Evolutionary conservation across 2,797 vertebrate genomes (phyloP).

Genomic region (Falco columbarius): DNA sequence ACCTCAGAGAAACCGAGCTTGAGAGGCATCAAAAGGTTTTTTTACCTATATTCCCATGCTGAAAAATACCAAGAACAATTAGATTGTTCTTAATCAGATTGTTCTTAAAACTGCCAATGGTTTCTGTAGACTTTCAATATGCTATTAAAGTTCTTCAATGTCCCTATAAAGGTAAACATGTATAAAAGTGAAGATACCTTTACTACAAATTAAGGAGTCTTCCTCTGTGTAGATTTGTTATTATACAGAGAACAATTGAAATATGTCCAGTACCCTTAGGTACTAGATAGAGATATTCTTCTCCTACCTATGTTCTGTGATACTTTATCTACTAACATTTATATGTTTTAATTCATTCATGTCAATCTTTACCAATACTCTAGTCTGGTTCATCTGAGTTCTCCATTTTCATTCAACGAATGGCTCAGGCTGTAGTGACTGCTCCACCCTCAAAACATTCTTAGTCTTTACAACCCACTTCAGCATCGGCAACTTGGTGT

Average conservation of each 20-base stretch:
- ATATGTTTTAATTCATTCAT: background rate
- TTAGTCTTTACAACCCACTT: background rate
- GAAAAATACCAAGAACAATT: background rate
- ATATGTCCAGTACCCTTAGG: background rate
- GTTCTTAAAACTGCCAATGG: background rate
- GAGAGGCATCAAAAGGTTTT: background rate
- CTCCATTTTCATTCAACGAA: background rate
- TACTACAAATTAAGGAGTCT: background rate
- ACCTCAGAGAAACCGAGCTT: background rate
- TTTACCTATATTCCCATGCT: background rate
- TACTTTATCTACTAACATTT: background rate
- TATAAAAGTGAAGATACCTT: fast-evolving
- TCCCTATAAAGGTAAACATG: background rate
- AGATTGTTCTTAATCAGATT: background rate
- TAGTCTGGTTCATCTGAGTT: background rate
- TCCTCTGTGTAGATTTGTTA: background rate
- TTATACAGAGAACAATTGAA: background rate
- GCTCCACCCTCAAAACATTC: background rate
- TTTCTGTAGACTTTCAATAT: background rate
- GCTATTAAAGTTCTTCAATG: background rate
- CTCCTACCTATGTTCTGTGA: too few species aligned
- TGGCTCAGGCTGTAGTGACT: fast-evolving
- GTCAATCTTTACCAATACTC: background rate
- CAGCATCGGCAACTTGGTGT: fast-evolving
- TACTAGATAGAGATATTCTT: background rate